phyloP scores from a whole-genome alignment of 2,113 vertebrate species.

The Actenoides hombroni region DNA sequence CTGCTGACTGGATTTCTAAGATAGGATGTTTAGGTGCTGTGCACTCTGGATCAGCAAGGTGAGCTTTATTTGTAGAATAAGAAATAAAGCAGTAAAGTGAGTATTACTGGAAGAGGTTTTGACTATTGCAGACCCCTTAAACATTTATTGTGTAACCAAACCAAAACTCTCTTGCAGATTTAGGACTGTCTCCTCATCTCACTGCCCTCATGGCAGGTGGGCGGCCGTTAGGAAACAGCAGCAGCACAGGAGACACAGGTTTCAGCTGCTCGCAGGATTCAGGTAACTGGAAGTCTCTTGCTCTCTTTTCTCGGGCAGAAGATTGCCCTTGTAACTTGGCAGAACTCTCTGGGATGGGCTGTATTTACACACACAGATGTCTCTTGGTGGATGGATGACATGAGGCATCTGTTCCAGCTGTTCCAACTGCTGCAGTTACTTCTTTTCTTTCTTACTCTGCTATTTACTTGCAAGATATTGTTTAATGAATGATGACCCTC shows the following conservation, averaged over 20 bases:
- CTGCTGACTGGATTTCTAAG: background rate
- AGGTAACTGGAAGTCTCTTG: conserved; percentile 72
- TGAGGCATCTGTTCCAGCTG: background rate
- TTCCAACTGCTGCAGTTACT: background rate
- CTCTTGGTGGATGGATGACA: background rate
- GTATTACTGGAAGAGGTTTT: background rate
- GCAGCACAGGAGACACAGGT: conserved; percentile 95
- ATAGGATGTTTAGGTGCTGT: background rate
- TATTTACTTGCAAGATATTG: background rate
- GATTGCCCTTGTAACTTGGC: background rate
- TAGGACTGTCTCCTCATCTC: conserved; percentile 96
- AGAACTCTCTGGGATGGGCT: background rate
- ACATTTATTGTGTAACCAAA: background rate
- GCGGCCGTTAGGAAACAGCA: conserved; percentile 85
- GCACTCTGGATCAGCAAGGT: background rate
- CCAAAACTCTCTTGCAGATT: conserved; percentile 77
- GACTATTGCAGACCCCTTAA: background rate
- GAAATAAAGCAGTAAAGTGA: background rate
- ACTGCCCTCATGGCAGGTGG: conserved; percentile 91
- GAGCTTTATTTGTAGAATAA: background rate
- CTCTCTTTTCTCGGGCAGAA: background rate
- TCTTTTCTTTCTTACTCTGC: background rate
- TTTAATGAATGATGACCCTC: background rate
- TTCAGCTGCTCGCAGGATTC: conserved; percentile 98
- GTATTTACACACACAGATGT: background rate